Conservation (phyloP, 2,888 invertebrate species). For the Lagria hirta region DNA sequence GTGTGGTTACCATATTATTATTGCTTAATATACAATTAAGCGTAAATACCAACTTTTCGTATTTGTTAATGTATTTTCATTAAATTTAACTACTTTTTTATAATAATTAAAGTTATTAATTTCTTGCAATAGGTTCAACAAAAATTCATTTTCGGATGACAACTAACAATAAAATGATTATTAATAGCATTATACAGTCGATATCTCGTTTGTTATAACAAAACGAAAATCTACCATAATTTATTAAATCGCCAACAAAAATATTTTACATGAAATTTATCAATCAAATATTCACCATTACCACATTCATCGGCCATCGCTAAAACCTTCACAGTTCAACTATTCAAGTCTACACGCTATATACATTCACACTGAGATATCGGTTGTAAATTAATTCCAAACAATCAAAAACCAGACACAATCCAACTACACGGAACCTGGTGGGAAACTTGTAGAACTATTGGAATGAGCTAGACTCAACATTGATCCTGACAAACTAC, state of each 20-base stretch:
- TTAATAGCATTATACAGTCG: constrained; percentile 7
- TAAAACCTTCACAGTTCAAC: constrained; percentile 1
- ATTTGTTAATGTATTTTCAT: constrained; percentile 28
- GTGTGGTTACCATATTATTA: constrained; percentile 19
- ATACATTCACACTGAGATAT: constrained; percentile 1
- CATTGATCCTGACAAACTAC: constrained; percentile 92
- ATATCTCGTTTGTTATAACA: constrained; percentile 2
- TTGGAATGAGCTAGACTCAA: constrained; percentile 93
- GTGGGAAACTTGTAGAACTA: constrained; percentile 89
- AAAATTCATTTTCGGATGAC: constrained; percentile 2
- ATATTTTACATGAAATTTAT: too few relatives aligned
- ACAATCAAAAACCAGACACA: constrained; percentile 5
- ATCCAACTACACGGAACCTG: constrained; percentile 50
- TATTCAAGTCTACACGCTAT: neutral
- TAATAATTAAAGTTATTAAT: constrained; percentile 10
- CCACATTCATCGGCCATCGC: too few relatives aligned
- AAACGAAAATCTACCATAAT: too few relatives aligned
- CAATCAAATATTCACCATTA: too few relatives aligned
- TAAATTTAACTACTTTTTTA: constrained; percentile 24
- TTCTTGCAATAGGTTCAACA: constrained; percentile 6
- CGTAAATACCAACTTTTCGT: constrained; percentile 39
- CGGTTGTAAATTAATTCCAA: constrained; percentile 5
- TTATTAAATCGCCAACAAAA: too few relatives aligned
- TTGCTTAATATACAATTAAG: constrained; percentile 37
- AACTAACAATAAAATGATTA: constrained; percentile 5